These are phyloP conservation scores for Champsocephalus gunnari DNA, from an alignment of 2,797 vertebrate genomes.

Conservation along the genomic window DNA sequence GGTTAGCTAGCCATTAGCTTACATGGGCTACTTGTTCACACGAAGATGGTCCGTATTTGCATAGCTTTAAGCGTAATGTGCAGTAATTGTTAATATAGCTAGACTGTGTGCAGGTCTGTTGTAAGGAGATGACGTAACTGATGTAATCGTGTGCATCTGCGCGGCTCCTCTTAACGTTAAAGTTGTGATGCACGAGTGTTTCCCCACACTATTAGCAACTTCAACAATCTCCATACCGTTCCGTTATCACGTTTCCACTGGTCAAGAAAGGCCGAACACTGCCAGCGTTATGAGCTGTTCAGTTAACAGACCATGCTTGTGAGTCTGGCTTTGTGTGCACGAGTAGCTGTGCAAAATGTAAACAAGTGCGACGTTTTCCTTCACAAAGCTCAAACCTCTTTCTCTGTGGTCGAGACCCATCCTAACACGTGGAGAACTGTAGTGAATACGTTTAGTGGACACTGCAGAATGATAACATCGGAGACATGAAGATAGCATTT, in stretches of 20 bases:
- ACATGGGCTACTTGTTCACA: conserved; percentile 37
- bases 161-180: neutral
- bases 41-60: conserved; percentile 45
- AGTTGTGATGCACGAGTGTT: neutral
- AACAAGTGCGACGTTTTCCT: conserved; percentile 11
- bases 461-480: neutral
- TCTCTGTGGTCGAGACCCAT: fast-evolving
- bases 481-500: conserved; percentile 1
- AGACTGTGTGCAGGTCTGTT: neutral
- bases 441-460: neutral
- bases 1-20: conserved; percentile 63
- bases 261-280: conserved; percentile 14
- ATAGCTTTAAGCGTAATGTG: neutral
- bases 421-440: neutral
- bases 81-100: neutral
- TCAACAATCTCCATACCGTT: neutral
- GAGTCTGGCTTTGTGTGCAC: neutral
- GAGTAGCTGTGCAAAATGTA: conserved; percentile 5
- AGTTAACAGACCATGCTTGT: neutral
- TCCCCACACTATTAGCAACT: conserved; percentile 24
- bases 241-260: neutral
- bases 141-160: neutral
- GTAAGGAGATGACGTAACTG: neutral
- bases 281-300: neutral
- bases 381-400: fast-evolving